phyloP scores from a whole-genome alignment of 2,113 vertebrate species.

The Penelope pileata region DNA sequence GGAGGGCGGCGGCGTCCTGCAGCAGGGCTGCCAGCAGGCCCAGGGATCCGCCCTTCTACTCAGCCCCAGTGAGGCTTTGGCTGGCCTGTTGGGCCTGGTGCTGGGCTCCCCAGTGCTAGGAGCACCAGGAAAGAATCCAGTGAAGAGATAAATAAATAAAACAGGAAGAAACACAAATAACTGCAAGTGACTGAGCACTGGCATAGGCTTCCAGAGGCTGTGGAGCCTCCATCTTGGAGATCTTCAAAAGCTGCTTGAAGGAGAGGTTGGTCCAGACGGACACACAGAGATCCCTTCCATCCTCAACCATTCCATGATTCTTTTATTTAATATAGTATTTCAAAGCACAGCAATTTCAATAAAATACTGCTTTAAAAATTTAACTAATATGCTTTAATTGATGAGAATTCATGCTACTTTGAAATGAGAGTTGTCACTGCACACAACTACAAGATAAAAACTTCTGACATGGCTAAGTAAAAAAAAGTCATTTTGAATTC shows the following conservation, averaged over 20 bases:
- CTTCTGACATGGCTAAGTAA: constrained; percentile 5
- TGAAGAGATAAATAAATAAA: neutral
- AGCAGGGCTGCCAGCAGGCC: neutral
- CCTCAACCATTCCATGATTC: neutral
- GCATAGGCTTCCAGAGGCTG: neutral
- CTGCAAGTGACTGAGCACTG: neutral
- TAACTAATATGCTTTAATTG: neutral
- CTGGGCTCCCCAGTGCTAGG: neutral
- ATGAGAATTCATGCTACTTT: neutral
- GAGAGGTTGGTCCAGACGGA: neutral
- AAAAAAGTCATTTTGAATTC: neutral
- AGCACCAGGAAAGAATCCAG: neutral
- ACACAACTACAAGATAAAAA: constrained; percentile 2
- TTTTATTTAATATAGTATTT: neutral
- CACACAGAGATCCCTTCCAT: neutral
- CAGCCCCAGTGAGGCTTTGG: neutral
- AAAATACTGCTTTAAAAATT: neutral
- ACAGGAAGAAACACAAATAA: neutral
- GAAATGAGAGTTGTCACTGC: neutral
- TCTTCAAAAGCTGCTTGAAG: neutral
- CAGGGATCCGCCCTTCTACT: neutral
- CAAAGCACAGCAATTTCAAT: neutral
- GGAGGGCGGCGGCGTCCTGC: fast-evolving
- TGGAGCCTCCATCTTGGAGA: neutral
- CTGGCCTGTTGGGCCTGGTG: neutral